Evolutionary conservation across 2,888 invertebrate genomes (phyloP).

Genomic region (Spatulosminthurus flaviceps): DNA sequence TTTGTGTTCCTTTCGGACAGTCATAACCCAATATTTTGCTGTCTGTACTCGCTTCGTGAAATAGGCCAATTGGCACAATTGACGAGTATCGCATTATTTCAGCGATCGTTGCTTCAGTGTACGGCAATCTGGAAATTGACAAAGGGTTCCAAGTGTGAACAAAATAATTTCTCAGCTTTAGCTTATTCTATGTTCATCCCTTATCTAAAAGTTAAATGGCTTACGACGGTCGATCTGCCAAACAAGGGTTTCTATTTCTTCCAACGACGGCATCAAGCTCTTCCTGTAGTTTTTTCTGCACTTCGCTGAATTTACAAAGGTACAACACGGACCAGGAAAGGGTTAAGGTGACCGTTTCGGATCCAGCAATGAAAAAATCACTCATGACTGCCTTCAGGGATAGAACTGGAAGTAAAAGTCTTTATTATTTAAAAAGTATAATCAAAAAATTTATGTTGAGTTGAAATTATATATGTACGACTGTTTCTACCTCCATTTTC

Average conservation of each 20-base stretch:
- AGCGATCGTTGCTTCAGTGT: slow-evolving; percentile 12
- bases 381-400: background rate
- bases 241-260: background rate
- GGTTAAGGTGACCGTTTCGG: background rate
- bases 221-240: slow-evolving; percentile 27
- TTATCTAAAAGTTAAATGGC: background rate
- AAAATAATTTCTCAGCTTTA: background rate
- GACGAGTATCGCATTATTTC: background rate
- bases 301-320: slow-evolving; percentile 9
- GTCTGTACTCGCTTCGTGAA: background rate
- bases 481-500: background rate
- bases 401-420: no score
- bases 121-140: no score
- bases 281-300: slow-evolving; percentile 15
- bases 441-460: background rate
- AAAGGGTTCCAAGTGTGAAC: no score
- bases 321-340: slow-evolving; percentile 25
- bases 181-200: background rate
- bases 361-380: slow-evolving; percentile 28
- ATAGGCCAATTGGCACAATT: background rate
- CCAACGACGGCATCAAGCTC: slow-evolving; percentile 33
- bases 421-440: background rate
- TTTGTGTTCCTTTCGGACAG: slow-evolving; percentile 13
- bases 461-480: background rate
- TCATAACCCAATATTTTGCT: slow-evolving; percentile 5